Evolutionary conservation across 2,888 invertebrate genomes (phyloP).

Genomic region (Siphlonurus alternatus): DNA sequence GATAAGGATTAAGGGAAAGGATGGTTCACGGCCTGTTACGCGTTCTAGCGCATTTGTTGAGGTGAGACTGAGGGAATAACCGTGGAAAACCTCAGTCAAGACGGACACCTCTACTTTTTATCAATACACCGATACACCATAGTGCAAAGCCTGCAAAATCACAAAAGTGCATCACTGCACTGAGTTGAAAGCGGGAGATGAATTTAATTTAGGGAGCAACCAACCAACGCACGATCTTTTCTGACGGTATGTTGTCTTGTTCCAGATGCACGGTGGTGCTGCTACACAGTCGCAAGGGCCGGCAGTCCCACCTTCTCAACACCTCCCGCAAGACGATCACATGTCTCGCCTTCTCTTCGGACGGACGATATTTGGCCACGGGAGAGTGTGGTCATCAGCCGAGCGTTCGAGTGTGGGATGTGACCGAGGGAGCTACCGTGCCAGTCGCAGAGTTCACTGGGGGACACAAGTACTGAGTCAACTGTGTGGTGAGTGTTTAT

Average conservation of each 20-base stretch:
- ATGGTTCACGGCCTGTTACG: no score
- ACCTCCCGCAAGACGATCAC: constrained; percentile 81
- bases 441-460: constrained; percentile 85
- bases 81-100: no score
- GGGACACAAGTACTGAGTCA: constrained; percentile 95
- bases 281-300: constrained; percentile 70
- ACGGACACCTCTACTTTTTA: no score
- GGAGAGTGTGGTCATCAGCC: constrained; percentile 95
- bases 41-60: no score
- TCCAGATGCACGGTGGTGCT: constrained; percentile 86
- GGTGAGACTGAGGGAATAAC: no score
- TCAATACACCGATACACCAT: no score
- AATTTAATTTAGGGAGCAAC: no score
- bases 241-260: not conserved
- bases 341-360: constrained; percentile 79
- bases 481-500: constrained; percentile 66
- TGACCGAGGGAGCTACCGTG: constrained; percentile 37
- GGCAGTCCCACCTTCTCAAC: constrained; percentile 74
- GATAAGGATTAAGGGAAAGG: no score
- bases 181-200: no score
- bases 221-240: no score
- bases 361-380: constrained; percentile 82
- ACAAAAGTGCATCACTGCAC: no score
- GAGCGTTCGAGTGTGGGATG: constrained; percentile 77
- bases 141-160: no score